These are phyloP conservation scores for Palaemon carinicauda DNA, from an alignment of 1,140 invertebrate genomes.

Conservation along the genomic window DNA sequence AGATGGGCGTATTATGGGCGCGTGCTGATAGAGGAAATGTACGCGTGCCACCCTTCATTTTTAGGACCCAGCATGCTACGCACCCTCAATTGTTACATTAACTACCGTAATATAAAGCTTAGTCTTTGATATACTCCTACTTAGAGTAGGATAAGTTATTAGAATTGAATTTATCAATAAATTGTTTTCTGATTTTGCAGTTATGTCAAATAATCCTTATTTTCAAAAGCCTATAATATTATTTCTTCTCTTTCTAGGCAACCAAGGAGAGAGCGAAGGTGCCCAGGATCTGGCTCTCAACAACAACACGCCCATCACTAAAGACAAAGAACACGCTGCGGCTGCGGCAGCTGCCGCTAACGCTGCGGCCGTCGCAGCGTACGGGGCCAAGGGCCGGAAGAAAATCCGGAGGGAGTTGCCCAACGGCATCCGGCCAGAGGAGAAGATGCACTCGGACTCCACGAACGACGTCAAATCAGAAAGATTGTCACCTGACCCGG, in stretches of 20 bases:
- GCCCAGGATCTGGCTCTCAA: slow-evolving; percentile 49
- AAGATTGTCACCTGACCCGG: slow-evolving; percentile 45
- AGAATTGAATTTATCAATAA: too few relatives aligned
- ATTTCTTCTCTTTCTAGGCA: slow-evolving; percentile 30
- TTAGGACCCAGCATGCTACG: too few relatives aligned
- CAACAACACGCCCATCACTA: slow-evolving; percentile 51
- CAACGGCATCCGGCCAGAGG: slow-evolving; percentile 37
- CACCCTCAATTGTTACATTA: too few relatives aligned
- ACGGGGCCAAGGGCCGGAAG: slow-evolving; percentile 43
- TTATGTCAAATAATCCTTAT: too few relatives aligned
- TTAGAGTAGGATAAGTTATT: too few relatives aligned
- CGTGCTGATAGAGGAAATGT: too few relatives aligned
- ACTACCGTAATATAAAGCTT: too few relatives aligned
- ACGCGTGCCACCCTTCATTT: background rate
- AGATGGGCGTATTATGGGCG: too few relatives aligned
- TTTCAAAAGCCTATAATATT: background rate
- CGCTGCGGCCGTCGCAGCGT: slow-evolving; percentile 45
- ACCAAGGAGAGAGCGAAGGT: slow-evolving; percentile 40
- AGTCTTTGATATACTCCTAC: too few relatives aligned
- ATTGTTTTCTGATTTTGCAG: too few relatives aligned
- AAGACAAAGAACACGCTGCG: slow-evolving; percentile 51
- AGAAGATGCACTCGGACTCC: slow-evolving; percentile 46
- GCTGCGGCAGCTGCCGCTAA: slow-evolving; percentile 37
- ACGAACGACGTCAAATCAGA: slow-evolving; percentile 47
- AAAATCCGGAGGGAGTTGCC: slow-evolving; percentile 45